phyloP scores from a whole-genome alignment of 1,140 invertebrate species.

The Papilio aristodemus region DNA sequence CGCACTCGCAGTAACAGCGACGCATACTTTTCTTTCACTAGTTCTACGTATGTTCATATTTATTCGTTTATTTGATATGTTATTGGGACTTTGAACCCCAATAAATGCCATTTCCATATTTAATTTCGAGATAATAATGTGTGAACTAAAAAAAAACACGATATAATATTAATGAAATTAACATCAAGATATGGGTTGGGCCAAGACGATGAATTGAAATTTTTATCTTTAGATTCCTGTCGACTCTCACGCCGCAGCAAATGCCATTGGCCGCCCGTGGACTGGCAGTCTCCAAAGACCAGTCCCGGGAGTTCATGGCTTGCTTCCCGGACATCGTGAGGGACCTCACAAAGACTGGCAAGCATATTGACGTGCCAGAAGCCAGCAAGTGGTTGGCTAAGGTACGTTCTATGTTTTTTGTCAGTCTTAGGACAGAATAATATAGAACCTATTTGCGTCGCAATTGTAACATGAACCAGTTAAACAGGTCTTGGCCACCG shows the following conservation, averaged over 20 bases:
- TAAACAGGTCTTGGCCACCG: conserved; percentile 12
- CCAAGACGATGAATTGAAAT: conserved; percentile 33
- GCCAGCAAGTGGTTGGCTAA: conserved; percentile 89
- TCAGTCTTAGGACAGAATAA: conserved; percentile 58
- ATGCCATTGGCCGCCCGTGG: conserved; percentile 82
- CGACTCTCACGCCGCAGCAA: conserved; percentile 78
- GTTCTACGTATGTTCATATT: not conserved
- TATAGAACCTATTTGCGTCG: conserved; percentile 40
- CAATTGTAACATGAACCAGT: conserved; percentile 1
- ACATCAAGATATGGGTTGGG: conserved; percentile 4
- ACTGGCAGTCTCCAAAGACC: conserved; percentile 86
- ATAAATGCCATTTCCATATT: not conserved
- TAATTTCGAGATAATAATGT: too few species aligned
- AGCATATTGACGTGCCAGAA: conserved; percentile 87
- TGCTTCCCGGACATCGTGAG: conserved; percentile 92
- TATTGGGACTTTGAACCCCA: not conserved
- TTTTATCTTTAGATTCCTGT: conserved; percentile 75
- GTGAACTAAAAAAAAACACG: too few species aligned
- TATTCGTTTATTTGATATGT: not conserved
- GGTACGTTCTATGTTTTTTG: conserved; percentile 79
- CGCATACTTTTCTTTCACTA: not conserved
- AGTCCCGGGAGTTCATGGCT: conserved; percentile 91
- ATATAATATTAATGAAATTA: not conserved
- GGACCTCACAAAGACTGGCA: conserved; percentile 88
- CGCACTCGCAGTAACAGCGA: not conserved